These are phyloP conservation scores for Timema cristinae DNA, from an alignment of 2,888 invertebrate genomes.

Conservation along the genomic window DNA sequence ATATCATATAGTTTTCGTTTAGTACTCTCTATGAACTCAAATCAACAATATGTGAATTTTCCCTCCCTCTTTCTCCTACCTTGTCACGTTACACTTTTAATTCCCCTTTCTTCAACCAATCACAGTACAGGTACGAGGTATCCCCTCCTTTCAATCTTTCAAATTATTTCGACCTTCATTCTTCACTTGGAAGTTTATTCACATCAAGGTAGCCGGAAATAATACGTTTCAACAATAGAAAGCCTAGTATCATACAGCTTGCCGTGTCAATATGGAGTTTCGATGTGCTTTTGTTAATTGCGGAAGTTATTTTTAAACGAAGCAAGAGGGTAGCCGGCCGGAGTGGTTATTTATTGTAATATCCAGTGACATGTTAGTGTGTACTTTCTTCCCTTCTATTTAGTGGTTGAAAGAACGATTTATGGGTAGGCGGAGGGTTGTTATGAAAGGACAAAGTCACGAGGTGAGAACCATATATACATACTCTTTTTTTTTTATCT, in stretches of 20 bases:
- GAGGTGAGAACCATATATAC: not conserved
- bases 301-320: constrained; percentile 10
- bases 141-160: too few relatives aligned
- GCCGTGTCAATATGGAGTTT: constrained; percentile 19
- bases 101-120: too few relatives aligned
- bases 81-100: not conserved
- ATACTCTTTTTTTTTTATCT: constrained; percentile 2
- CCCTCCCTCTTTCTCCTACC: not conserved
- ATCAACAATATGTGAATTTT: not conserved
- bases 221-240: not conserved
- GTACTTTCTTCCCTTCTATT: not conserved
- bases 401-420: constrained; percentile 14
- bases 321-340: not conserved
- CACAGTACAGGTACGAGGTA: too few relatives aligned
- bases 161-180: too few relatives aligned
- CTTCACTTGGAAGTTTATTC: not conserved
- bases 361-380: not conserved
- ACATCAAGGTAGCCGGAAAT: constrained; percentile 13
- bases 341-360: not conserved
- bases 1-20: too few relatives aligned
- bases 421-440: constrained; percentile 23
- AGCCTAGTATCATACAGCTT: not conserved
- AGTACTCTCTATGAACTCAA: not conserved
- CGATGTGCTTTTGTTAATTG: constrained; percentile 23
- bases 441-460: constrained; percentile 16